Conservation (phyloP, 1,140 invertebrate genomes). For the Harlomillsia oculata region DNA sequence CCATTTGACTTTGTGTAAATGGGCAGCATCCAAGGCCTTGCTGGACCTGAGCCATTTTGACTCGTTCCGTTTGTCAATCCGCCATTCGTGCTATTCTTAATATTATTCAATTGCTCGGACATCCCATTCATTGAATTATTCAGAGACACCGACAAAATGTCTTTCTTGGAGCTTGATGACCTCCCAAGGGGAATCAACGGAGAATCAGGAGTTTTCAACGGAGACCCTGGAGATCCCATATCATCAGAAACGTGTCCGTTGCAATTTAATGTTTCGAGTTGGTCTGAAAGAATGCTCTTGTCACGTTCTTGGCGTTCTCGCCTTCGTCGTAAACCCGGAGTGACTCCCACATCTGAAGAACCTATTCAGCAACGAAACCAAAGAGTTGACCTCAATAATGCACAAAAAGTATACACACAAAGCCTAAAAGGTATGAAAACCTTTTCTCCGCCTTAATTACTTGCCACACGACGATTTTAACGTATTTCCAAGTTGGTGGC, state of each 20-base stretch:
- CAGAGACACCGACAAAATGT: constrained; percentile 32
- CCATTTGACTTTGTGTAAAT: constrained; percentile 38
- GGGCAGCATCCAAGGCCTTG: constrained; percentile 54
- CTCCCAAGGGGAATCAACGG: constrained; percentile 20
- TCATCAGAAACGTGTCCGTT: constrained; percentile 16
- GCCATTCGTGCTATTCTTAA: constrained; percentile 42
- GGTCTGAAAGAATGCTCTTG: constrained; percentile 66
- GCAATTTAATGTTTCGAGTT: constrained; percentile 39
- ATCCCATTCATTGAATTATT: constrained; percentile 21
- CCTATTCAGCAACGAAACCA: background rate
- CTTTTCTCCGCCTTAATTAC: no score
- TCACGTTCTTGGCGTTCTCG: constrained; percentile 68
- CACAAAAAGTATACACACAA: background rate
- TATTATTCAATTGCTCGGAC: constrained; percentile 23
- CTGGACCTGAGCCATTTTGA: constrained; percentile 46
- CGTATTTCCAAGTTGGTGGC: no score
- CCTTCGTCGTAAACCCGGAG: constrained; percentile 59
- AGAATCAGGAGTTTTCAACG: constrained; percentile 36
- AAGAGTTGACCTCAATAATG: no score
- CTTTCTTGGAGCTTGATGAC: constrained; percentile 20
- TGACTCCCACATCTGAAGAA: constrained; percentile 53
- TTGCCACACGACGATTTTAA: no score
- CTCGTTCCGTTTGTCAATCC: constrained; percentile 48
- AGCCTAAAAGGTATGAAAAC: background rate
- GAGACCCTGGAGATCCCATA: constrained; percentile 3